Evolutionary conservation across 2,888 invertebrate species (phyloP).

Genomic region (Liopterus haemorrhoidalis): DNA sequence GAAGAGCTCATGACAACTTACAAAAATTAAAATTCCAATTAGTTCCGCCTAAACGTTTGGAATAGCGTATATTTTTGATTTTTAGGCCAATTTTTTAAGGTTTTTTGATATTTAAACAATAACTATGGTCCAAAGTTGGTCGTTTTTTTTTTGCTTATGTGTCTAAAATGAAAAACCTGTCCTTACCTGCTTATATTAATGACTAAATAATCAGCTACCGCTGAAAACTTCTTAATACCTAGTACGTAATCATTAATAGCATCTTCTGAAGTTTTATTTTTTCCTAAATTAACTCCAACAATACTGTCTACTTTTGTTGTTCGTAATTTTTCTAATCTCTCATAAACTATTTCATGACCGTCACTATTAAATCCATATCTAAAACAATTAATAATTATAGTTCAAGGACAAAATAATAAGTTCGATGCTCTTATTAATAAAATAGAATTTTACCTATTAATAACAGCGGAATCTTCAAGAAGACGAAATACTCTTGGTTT

Average conservation of each 20-base stretch:
- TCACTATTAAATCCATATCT: conserved; percentile 94
- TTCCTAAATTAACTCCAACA: conserved; percentile 92
- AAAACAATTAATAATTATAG: conserved; percentile 26
- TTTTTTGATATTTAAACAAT: too few species aligned
- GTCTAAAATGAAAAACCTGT: not conserved
- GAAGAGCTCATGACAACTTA: too few species aligned
- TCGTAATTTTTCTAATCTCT: conserved; percentile 57
- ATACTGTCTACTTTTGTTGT: conserved; percentile 54
- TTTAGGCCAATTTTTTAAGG: too few species aligned
- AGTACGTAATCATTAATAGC: conserved; percentile 74
- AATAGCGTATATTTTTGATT: too few species aligned
- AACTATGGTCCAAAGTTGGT: too few species aligned
- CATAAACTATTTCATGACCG: conserved; percentile 72
- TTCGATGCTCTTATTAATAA: too few species aligned
- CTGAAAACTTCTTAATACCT: conserved; percentile 77
- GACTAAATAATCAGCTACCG: conserved; percentile 89
- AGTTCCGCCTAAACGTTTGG: too few species aligned
- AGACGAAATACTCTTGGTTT: conserved; percentile 90
- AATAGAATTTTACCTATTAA: conserved; percentile 83
- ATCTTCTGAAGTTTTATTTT: conserved; percentile 79
- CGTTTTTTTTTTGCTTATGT: too few species aligned
- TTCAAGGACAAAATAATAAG: not conserved
- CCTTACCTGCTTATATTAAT: conserved; percentile 82
- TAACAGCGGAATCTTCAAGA: conserved; percentile 76
- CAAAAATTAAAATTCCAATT: too few species aligned